Conservation (phyloP, 2,113 vertebrate genomes). For the Misgurnus mizolepis region DNA sequence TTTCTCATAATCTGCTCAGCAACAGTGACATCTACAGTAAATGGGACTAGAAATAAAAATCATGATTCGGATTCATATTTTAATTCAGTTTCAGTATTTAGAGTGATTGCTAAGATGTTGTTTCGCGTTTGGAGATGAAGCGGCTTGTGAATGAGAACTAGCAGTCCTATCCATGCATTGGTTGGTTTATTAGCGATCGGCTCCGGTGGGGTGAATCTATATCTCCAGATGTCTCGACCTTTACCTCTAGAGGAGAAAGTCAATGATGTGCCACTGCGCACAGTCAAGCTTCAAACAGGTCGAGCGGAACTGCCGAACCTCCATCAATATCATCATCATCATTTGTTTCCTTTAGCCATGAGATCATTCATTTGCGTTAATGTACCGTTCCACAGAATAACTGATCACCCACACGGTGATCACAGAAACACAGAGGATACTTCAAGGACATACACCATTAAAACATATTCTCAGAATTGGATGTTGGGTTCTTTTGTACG, state of each 20-base stretch:
- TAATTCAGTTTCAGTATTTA: too few species aligned
- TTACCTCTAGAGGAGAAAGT: constrained; percentile 54
- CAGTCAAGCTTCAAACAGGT: constrained; percentile 48
- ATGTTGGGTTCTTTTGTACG: too few species aligned
- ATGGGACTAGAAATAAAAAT: too few species aligned
- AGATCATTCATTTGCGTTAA: neutral
- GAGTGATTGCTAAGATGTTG: too few species aligned
- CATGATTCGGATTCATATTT: too few species aligned
- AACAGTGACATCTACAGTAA: too few species aligned
- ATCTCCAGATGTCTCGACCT: constrained; percentile 51
- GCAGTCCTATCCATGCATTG: neutral
- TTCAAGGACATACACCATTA: too few species aligned
- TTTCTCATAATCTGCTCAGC: too few species aligned
- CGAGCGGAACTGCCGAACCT: constrained; percentile 19
- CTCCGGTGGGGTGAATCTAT: constrained; percentile 14
- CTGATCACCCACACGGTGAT: neutral
- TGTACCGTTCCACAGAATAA: neutral
- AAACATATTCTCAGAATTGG: too few species aligned
- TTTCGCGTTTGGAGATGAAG: neutral
- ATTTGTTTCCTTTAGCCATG: neutral
- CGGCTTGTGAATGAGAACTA: neutral
- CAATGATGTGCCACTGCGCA: constrained; percentile 50
- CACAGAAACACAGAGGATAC: neutral
- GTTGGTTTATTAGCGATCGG: constrained; percentile 41
- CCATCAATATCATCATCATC: constrained; percentile 36